phyloP scores from a whole-genome alignment of 2,888 invertebrate genomes.

The Noctua pronuba region DNA sequence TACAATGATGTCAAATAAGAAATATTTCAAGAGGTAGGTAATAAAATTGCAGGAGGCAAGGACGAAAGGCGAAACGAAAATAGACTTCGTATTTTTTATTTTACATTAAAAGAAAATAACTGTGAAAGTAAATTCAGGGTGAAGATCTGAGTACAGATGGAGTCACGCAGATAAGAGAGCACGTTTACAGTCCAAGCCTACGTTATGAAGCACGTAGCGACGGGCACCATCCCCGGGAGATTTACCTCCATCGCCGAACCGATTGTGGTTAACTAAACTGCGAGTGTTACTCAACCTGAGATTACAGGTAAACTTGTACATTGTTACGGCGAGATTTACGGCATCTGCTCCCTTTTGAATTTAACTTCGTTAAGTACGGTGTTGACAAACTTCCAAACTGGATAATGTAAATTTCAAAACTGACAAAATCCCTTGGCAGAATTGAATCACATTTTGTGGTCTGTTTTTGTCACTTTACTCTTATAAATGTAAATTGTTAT shows the following conservation, averaged over 20 bases:
- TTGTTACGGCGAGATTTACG: conserved; percentile 69
- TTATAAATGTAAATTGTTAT: conserved; percentile 5
- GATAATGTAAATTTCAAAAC: conserved; percentile 52
- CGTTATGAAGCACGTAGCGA: conserved; percentile 65
- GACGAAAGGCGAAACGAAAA: conserved; percentile 32
- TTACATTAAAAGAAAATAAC: conserved; percentile 34
- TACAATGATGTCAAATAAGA: conserved; percentile 47
- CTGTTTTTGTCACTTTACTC: conserved; percentile 11
- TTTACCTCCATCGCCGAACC: conserved; percentile 72
- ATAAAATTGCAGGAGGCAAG: conserved; percentile 32
- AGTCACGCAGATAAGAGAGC: conserved; percentile 36
- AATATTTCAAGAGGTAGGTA: conserved; percentile 48
- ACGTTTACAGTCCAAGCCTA: conserved; percentile 41
- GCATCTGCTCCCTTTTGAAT: conserved; percentile 63
- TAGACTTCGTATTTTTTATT: conserved; percentile 33
- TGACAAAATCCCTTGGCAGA: conserved; percentile 22
- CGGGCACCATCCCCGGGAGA: conserved; percentile 69
- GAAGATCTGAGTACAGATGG: conserved; percentile 21
- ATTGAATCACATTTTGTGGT: conserved; percentile 16
- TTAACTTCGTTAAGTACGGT: conserved; percentile 61
- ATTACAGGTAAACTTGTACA: conserved; percentile 62
- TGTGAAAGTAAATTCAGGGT: conserved; percentile 35
- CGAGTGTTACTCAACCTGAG: conserved; percentile 58
- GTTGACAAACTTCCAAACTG: conserved; percentile 56
- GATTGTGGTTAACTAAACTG: conserved; percentile 71